These are phyloP conservation scores for Boulengerochromis microlepis DNA, from an alignment of 2,113 vertebrate genomes.

Conservation along the genomic window DNA sequence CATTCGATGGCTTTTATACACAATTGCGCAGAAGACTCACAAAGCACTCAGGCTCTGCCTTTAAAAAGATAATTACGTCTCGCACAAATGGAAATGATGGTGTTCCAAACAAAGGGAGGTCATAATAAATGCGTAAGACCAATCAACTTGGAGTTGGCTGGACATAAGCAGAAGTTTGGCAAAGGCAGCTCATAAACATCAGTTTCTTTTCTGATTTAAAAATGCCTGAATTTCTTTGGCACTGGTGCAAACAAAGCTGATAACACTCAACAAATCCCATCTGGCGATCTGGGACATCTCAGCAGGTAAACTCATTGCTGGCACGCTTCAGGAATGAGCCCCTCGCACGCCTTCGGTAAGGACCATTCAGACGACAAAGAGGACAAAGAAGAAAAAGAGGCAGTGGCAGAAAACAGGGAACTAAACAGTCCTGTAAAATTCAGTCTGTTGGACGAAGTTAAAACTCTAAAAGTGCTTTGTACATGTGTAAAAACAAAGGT, in stretches of 20 bases:
- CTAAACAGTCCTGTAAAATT: neutral
- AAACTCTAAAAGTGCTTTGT: neutral
- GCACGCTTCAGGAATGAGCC: constrained; percentile 51
- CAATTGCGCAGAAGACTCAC: neutral
- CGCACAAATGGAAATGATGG: neutral
- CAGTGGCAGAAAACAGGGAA: neutral
- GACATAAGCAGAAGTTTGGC: neutral
- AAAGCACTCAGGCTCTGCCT: neutral
- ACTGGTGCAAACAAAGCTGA: neutral
- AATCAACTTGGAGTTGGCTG: neutral
- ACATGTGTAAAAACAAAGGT: constrained; percentile 14
- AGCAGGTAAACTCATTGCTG: neutral
- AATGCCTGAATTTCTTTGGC: neutral
- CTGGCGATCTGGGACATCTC: neutral
- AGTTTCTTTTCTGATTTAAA: neutral
- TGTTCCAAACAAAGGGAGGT: neutral
- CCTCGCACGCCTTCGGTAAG: neutral
- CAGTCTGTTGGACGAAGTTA: constrained; percentile 23
- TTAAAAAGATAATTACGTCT: neutral
- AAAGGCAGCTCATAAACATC: neutral
- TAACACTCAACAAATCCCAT: neutral
- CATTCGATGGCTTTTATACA: neutral
- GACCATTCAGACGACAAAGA: neutral
- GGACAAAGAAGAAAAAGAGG: neutral
- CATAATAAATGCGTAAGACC: neutral